Percentiles rank a stretch among this genome's conserved stretches.
phyloP scores from a whole-genome alignment of 2,797 vertebrate genomes.

The Platalea minor region DNA sequence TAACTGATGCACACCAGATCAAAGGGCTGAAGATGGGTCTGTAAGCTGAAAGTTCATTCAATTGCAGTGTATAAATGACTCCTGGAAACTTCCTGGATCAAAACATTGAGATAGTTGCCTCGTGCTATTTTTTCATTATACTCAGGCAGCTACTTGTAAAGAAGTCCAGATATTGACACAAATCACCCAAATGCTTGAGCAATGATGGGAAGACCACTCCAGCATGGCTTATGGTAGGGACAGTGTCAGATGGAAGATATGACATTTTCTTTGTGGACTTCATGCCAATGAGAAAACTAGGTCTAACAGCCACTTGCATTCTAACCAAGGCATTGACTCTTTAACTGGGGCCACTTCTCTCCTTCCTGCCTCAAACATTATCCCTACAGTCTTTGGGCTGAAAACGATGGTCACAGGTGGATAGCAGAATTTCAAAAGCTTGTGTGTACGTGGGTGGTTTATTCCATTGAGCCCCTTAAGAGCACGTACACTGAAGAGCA shows the following conservation, averaged over 20 bases:
- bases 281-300: background rate
- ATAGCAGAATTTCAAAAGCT: background rate
- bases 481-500: background rate
- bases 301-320: background rate
- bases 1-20: background rate
- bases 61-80: background rate
- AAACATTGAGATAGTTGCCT: background rate
- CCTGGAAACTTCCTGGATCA: background rate
- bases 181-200: background rate
- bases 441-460: background rate
- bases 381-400: background rate
- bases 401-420: background rate
- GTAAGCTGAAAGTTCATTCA: constrained; percentile 14
- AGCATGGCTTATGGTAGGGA: background rate
- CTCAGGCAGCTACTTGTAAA: background rate
- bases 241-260: background rate
- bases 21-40: constrained; percentile 8
- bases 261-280: background rate
- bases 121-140: background rate
- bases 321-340: background rate
- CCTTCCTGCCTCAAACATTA: background rate
- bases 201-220: background rate
- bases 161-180: background rate
- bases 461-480: background rate
- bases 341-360: background rate